Conservation (phyloP, 1,140 invertebrate species). For the Achroia grisella region DNA sequence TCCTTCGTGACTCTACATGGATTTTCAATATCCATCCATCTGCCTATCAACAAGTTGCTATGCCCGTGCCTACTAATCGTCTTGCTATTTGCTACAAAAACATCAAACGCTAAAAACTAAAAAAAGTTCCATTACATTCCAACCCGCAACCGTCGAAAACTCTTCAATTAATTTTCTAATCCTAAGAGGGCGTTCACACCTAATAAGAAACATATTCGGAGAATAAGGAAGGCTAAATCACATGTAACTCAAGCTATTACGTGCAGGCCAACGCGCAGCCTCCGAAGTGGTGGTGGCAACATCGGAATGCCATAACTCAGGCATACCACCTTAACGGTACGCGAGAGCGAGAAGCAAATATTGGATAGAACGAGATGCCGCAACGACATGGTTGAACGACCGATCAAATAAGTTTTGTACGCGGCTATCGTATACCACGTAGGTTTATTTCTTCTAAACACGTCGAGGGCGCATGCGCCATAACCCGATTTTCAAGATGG, state of each 20-base stretch:
- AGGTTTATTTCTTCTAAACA: conserved; percentile 66
- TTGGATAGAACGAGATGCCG: conserved; percentile 29
- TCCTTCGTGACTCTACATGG: too few species aligned
- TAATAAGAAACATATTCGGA: conserved; percentile 37
- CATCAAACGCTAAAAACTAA: conserved; percentile 4
- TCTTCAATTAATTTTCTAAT: conserved; percentile 39
- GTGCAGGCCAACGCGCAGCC: conserved; percentile 44
- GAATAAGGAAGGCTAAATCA: conserved; percentile 50
- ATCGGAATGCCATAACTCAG: conserved; percentile 69
- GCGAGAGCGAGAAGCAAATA: conserved; percentile 44
- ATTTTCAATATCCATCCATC: too few species aligned
- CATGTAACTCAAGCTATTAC: conserved; percentile 45
- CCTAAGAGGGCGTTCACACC: conserved; percentile 41
- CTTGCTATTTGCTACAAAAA: conserved; percentile 1
- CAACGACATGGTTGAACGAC: conserved; percentile 67
- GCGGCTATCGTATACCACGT: conserved; percentile 61
- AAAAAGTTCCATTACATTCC: conserved; percentile 11
- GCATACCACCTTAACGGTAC: conserved; percentile 66
- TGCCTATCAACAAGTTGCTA: too few species aligned
- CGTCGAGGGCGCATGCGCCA: conserved; percentile 45
- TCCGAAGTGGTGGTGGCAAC: conserved; percentile 57
- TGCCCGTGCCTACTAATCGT: too few species aligned
- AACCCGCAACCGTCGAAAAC: conserved; percentile 16
- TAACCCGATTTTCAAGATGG: conserved; percentile 52
- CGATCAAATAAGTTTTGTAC: conserved; percentile 71